Evolutionary conservation across 2,113 vertebrate genomes (phyloP).

Genomic region (Pheucticus melanocephalus): DNA sequence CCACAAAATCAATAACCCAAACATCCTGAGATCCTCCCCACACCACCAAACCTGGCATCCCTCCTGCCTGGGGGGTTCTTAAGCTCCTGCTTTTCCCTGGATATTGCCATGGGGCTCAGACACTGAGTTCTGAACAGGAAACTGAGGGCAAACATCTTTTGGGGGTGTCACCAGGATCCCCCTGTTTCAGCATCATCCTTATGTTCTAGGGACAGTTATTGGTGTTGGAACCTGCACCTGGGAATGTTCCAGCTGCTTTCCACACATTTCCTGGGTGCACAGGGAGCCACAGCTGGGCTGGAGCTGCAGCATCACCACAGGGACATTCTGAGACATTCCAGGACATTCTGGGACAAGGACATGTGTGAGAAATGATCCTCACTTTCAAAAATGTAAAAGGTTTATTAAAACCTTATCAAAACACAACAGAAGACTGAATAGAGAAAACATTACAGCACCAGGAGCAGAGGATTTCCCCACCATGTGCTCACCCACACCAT

Average conservation of each 20-base stretch:
- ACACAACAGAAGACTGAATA: too few species aligned
- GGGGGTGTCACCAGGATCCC: accelerated
- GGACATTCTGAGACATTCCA: background rate
- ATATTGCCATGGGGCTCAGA: accelerated
- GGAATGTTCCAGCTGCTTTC: background rate
- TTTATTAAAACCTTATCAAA: too few species aligned
- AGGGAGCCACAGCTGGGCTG: background rate
- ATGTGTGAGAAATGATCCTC: too few species aligned
- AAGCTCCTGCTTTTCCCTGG: background rate
- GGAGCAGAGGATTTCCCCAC: too few species aligned
- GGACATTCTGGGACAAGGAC: background rate
- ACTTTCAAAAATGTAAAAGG: too few species aligned
- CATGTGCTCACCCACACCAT: too few species aligned
- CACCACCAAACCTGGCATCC: background rate
- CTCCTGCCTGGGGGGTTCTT: background rate
- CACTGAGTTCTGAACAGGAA: background rate
- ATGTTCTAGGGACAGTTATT: background rate
- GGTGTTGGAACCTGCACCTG: background rate
- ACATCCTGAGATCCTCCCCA: background rate
- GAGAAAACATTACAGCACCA: too few species aligned
- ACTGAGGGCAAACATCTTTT: background rate
- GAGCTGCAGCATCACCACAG: background rate
- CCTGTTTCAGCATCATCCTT: accelerated
- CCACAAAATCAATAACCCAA: background rate
- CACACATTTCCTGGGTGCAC: accelerated